Conservation (phyloP, 2,797 vertebrate genomes). For the Melanotaenia pygmaea region DNA sequence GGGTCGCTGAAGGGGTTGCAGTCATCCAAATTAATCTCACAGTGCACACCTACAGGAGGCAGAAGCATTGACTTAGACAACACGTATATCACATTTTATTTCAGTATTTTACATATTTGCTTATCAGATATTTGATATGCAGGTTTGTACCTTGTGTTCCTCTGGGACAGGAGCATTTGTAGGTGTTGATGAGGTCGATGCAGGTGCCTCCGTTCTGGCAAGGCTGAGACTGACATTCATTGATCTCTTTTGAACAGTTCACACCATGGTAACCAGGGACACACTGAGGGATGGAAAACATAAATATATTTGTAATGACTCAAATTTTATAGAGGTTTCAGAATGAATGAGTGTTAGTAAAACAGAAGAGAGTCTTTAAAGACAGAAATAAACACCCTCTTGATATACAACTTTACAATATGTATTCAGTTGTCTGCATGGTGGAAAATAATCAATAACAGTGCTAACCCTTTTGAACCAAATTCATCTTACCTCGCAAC, state of each 20-base stretch:
- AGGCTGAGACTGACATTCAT: slow-evolving; percentile 95
- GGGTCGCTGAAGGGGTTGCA: slow-evolving; percentile 90
- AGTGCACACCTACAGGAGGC: slow-evolving; percentile 89
- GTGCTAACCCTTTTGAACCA: neutral
- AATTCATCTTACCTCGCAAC: slow-evolving; percentile 88
- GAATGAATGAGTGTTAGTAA: neutral
- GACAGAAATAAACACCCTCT: slow-evolving; percentile 3
- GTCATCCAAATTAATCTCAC: slow-evolving; percentile 97
- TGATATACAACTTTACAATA: neutral
- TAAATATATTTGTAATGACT: neutral
- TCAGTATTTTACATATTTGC: neutral
- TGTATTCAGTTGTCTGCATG: neutral
- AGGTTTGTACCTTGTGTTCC: slow-evolving; percentile 93
- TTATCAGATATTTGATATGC: slow-evolving; percentile 68
- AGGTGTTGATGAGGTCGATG: slow-evolving; percentile 96
- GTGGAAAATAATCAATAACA: neutral
- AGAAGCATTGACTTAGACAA: slow-evolving; percentile 7
- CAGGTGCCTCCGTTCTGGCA: slow-evolving; percentile 97
- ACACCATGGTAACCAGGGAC: slow-evolving; percentile 93
- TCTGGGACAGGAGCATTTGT: slow-evolving; percentile 97
- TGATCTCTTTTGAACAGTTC: slow-evolving; percentile 96
- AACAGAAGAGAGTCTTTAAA: neutral
- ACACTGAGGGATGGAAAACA: slow-evolving; percentile 80
- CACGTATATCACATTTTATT: neutral
- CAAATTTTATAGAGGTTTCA: neutral